A percentile compares a stretch with the other conserved stretches of the same genome.
phyloP scores from a whole-genome alignment of 2,113 vertebrate species.

The Catagonus wagneri region DNA sequence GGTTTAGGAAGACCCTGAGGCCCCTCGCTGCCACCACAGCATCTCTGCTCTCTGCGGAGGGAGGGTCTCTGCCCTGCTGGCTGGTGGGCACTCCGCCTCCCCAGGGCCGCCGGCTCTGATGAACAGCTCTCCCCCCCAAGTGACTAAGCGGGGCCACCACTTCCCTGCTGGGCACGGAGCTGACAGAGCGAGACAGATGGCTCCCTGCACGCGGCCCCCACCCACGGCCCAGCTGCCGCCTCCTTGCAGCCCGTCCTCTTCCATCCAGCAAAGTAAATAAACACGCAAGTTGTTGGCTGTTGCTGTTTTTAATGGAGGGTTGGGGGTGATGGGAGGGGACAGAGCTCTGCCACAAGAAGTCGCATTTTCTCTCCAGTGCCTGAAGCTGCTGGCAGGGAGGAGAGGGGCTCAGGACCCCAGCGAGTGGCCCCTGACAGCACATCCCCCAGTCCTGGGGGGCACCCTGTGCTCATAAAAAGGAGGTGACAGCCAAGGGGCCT shows the following conservation, averaged over 20 bases:
- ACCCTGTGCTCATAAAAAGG: too few species aligned
- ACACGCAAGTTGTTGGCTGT: constrained; percentile 28
- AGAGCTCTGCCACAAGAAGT: fast-evolving
- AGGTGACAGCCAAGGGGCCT: not conserved
- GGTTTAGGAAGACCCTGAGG: not conserved
- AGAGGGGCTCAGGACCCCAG: not conserved
- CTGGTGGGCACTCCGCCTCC: not conserved
- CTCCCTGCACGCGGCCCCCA: not conserved
- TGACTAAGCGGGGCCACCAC: not conserved
- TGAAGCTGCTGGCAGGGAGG: not conserved
- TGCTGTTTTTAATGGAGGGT: not conserved
- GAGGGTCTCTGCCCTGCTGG: not conserved
- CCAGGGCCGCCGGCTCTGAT: not conserved
- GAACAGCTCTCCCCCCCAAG: not conserved
- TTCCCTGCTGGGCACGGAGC: not conserved
- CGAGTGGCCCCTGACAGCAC: fast-evolving
- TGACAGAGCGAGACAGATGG: constrained; percentile 42
- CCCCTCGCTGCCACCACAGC: fast-evolving
- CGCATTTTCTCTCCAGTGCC: not conserved
- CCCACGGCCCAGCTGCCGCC: constrained; percentile 51
- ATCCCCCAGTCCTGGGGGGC: fast-evolving
- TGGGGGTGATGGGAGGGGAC: not conserved
- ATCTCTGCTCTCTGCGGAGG: fast-evolving
- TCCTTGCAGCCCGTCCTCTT: not conserved
- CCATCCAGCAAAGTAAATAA: constrained; percentile 61